A percentile compares a stretch with the other conserved stretches of the same genome.
Conservation (phyloP, 2,888 invertebrate genomes). For the Sialis lutaria region DNA sequence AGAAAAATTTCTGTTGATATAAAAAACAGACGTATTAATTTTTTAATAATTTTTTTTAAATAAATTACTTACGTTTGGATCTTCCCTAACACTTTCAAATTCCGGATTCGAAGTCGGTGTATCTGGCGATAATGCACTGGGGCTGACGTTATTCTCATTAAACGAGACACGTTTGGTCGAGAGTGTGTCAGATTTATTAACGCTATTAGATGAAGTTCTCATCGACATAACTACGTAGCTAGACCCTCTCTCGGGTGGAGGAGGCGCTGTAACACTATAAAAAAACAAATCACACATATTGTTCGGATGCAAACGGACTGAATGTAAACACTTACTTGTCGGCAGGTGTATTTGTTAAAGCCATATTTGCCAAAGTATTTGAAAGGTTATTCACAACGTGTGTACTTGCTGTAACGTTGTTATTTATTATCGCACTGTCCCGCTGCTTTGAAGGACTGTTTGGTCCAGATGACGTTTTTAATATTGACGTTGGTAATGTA, state of each 20-base stretch:
- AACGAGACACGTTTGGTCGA: slow-evolving; percentile 23
- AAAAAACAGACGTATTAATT: neutral
- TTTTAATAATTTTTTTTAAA: neutral
- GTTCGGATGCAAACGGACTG: neutral
- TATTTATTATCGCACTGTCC: neutral
- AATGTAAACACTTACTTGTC: neutral
- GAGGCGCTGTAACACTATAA: slow-evolving; percentile 31
- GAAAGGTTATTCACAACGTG: slow-evolving; percentile 3
- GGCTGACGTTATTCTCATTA: slow-evolving; percentile 17
- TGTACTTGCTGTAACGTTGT: neutral
- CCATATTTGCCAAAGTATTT: slow-evolving; percentile 1
- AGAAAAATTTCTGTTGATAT: slow-evolving; percentile 49
- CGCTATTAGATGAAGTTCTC: slow-evolving; percentile 22
- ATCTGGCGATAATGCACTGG: slow-evolving; percentile 19
- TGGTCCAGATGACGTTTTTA: slow-evolving; percentile 5
- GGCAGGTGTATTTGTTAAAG: neutral
- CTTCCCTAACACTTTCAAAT: slow-evolving; percentile 45
- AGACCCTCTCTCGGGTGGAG: slow-evolving; percentile 76
- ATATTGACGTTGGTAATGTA: slow-evolving; percentile 1
- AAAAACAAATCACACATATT: neutral
- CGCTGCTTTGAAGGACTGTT: slow-evolving; percentile 5
- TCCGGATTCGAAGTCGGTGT: slow-evolving; percentile 22
- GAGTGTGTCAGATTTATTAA: neutral
- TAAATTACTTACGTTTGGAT: slow-evolving; percentile 55
- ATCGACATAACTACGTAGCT: slow-evolving; percentile 74